Base-by-base conservation (phyloP, 2,113 vertebrate genomes). In the Nasalis larvatus region DNA sequence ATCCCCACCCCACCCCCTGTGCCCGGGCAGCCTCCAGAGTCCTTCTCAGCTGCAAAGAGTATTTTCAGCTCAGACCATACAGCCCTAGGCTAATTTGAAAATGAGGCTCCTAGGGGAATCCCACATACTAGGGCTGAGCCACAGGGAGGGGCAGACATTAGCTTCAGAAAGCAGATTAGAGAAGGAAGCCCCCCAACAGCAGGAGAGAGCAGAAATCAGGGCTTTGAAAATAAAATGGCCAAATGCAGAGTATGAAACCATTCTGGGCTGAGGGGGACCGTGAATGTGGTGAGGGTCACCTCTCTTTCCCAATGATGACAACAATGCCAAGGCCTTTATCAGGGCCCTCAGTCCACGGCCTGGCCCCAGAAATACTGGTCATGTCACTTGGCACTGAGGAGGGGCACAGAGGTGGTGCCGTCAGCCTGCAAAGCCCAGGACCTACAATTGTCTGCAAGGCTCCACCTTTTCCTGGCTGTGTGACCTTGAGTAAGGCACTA, bases 331-430 rank as follows among this genome's bases (percentile, higher is more conserved):
- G 23, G 32, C 42, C 16, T 27, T n/a, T 27, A 2, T 60, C 45
- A 27, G 63, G 11, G 16, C 12, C n/a, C 45, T 25, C 25, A 17
- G 30, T 37, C n/a, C 30, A 1, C 0, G 2, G 6, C 66, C 37
- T 27, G 71, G 63, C 40, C 52, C 37, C 30, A 0, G 56, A 16
- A 6, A 25, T 40, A 20, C 16, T 12, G 2, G 18, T 14, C 17
- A 0, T 32, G 27, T 35, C 78, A 45, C 37, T 49, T 16, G 13
- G 35, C 13, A 6, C 42, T 12, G 82, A 71, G 35, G 23, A 27
- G 8, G 21, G 21, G 25, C 77, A 21, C 49, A 17, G 42, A 32
- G 47, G 23, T 1, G 0, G 25, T 11, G 9, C 12, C 0, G 32
- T 9, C 3, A 2, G 69, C 52, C n/a, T 52, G 11, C 30, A 37